Evolutionary conservation across 2,797 vertebrate genomes (phyloP).

Genomic region (Phylloscopus collybita): DNA sequence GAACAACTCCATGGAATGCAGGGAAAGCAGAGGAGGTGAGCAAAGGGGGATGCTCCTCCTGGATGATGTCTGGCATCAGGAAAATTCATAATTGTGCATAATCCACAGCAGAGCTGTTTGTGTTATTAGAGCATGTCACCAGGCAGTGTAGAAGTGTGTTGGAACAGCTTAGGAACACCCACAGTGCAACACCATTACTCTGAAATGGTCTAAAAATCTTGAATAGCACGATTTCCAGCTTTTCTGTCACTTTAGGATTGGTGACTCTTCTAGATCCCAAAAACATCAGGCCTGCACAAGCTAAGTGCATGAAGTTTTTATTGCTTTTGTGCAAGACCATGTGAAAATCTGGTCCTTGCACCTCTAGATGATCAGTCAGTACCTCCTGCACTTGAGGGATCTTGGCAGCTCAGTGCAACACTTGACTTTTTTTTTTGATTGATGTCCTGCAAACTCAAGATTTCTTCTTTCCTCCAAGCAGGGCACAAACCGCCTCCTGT

Average conservation of each 20-base stretch:
- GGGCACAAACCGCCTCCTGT: not conserved
- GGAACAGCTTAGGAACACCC: not conserved
- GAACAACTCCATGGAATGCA: not conserved
- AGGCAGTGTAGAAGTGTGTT: rapidly evolving
- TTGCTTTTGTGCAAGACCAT: not conserved
- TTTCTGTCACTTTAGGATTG: not conserved
- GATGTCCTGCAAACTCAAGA: not conserved
- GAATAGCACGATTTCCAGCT: not conserved
- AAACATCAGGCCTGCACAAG: not conserved
- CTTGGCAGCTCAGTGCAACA: rapidly evolving
- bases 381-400: not conserved
- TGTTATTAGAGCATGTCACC: not conserved
- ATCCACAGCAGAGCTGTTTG: not conserved
- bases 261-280: not conserved
- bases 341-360: not conserved
- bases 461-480: not conserved
- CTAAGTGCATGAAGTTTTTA: not conserved
- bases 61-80: not conserved
- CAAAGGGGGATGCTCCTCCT: not conserved
- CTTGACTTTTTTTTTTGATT: not conserved
- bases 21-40: not conserved
- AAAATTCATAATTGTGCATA: not conserved
- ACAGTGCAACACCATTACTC: not conserved
- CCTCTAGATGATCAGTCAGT: not conserved
- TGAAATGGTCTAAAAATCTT: not conserved